phyloP scores from a whole-genome alignment of 2,113 vertebrate species.

The Bucco capensis region DNA sequence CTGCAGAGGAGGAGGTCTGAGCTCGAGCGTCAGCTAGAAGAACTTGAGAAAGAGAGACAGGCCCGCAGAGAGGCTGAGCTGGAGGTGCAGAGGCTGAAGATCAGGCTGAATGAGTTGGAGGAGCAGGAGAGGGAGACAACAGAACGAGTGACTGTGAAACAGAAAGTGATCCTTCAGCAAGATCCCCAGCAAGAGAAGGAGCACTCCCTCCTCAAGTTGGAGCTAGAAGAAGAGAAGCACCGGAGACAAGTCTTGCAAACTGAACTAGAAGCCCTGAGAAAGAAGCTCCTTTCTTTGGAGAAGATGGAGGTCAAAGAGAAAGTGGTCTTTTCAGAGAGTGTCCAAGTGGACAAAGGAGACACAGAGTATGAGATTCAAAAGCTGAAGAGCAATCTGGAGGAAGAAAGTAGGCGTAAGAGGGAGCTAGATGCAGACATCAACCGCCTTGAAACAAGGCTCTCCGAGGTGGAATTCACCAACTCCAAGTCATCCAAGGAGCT shows the following conservation, averaged over 20 bases:
- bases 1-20: constrained; percentile 83
- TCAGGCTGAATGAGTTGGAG: constrained; percentile 84
- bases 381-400: constrained; percentile 84
- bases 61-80: constrained; percentile 87
- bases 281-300: constrained; percentile 84
- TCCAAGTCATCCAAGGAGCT: constrained; percentile 93
- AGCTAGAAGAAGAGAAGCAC: constrained; percentile 90
- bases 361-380: constrained; percentile 88
- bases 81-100: constrained; percentile 88
- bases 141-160: constrained; percentile 90
- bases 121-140: constrained; percentile 83
- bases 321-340: constrained; percentile 90
- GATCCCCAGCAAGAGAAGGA: constrained; percentile 96
- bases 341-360: constrained; percentile 92
- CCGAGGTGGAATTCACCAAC: constrained; percentile 89
- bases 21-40: constrained; percentile 88
- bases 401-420: constrained; percentile 81
- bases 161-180: constrained; percentile 94
- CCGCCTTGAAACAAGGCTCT: constrained; percentile 77
- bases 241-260: constrained; percentile 86
- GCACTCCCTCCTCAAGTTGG: constrained; percentile 84
- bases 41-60: constrained; percentile 88
- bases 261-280: constrained; percentile 80
- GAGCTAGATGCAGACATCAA: constrained; percentile 84
- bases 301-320: constrained; percentile 90